Evolutionary conservation across 1,140 invertebrate species (phyloP).

Genomic region (Samia ricini): DNA sequence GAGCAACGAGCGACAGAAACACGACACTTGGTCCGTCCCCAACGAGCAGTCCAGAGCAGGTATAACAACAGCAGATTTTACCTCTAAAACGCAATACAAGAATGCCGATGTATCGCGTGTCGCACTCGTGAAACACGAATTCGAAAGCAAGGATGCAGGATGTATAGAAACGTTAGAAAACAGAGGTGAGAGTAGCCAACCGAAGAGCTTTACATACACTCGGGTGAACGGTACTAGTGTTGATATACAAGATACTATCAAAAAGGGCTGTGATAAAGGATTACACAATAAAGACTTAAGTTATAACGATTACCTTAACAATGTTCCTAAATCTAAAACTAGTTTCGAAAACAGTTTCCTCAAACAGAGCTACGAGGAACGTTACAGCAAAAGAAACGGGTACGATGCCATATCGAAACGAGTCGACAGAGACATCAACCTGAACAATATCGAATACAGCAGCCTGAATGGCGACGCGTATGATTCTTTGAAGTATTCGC

Average conservation of each 20-base stretch:
- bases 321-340: slow-evolving; percentile 76
- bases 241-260: slow-evolving; percentile 68
- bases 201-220: slow-evolving; percentile 55
- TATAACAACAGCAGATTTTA: slow-evolving; percentile 58
- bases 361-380: slow-evolving; percentile 64
- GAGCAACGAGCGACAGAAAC: slow-evolving; percentile 72
- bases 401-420: slow-evolving; percentile 59
- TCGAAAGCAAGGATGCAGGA: slow-evolving; percentile 63
- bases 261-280: slow-evolving; percentile 73
- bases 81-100: slow-evolving; percentile 47
- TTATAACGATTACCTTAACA: slow-evolving; percentile 68
- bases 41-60: slow-evolving; percentile 57
- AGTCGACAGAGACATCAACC: slow-evolving; percentile 60
- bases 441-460: slow-evolving; percentile 65
- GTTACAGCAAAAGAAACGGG: slow-evolving; percentile 65
- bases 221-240: slow-evolving; percentile 60
- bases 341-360: slow-evolving; percentile 74
- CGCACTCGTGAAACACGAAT: slow-evolving; percentile 63
- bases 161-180: slow-evolving; percentile 43
- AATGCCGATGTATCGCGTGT: slow-evolving; percentile 56
- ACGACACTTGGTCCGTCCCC: slow-evolving; percentile 69
- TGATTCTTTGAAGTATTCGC: slow-evolving; percentile 74
- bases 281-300: slow-evolving; percentile 68
- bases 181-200: slow-evolving; percentile 49
- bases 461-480: slow-evolving; percentile 63